These are phyloP conservation scores for Chaenocephalus aceratus DNA, from an alignment of 2,113 vertebrate species.

Conservation along the genomic window DNA sequence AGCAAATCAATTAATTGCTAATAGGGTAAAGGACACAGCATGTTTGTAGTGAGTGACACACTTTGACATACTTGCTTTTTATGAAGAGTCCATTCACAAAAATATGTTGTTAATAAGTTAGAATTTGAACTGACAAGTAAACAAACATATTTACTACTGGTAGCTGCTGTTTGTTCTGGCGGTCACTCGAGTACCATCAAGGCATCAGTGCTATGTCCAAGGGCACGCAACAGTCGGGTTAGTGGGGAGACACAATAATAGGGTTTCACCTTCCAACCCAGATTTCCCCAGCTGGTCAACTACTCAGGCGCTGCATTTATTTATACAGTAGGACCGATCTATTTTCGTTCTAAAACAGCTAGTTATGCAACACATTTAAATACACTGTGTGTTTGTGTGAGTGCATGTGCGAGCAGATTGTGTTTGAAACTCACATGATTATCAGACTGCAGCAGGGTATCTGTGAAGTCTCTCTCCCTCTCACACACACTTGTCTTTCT, in stretches of 20 bases:
- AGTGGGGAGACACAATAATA: not conserved
- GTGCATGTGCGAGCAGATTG: constrained; percentile 23
- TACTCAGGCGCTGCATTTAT: constrained; percentile 3
- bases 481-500: not conserved
- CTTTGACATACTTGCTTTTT: no score
- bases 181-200: no score
- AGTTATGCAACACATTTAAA: constrained; percentile 49
- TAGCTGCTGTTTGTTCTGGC: no score
- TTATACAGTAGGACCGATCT: constrained; percentile 2
- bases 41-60: no score
- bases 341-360: constrained; percentile 40
- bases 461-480: constrained; percentile 8
- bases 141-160: no score
- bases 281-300: constrained; percentile 3
- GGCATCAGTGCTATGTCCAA: not conserved
- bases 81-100: no score
- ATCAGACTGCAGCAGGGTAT: constrained; percentile 17
- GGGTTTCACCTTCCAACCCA: constrained; percentile 4
- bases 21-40: no score
- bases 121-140: no score
- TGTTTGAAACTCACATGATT: constrained; percentile 36
- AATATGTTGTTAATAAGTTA: no score
- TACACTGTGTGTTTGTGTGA: constrained; percentile 8
- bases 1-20: no score
- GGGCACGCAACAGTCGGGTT: no score